Evolutionary conservation across 2,797 vertebrate genomes (phyloP).

Genomic region (Momotus momota): DNA sequence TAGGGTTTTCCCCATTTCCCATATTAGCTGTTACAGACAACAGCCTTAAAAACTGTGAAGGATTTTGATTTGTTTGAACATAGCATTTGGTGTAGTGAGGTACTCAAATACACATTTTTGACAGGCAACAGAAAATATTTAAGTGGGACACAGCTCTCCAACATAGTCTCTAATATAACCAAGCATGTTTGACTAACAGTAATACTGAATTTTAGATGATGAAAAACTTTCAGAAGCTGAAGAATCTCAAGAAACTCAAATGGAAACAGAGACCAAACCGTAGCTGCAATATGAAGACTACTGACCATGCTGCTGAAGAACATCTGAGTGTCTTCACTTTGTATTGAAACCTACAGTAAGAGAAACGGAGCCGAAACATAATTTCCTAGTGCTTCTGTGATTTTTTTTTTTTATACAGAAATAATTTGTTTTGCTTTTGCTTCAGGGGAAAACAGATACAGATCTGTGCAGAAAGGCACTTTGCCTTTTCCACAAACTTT

Average conservation of each 20-base stretch:
- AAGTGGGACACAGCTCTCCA: neutral
- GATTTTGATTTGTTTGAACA: neutral
- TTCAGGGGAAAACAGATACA: neutral
- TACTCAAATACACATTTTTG: neutral
- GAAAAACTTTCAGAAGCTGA: conserved; percentile 94
- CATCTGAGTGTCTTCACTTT: neutral
- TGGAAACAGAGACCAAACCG: conserved; percentile 84
- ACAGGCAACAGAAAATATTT: neutral
- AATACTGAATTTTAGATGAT: conserved; percentile 84
- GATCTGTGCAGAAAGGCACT: neutral
- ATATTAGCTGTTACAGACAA: neutral
- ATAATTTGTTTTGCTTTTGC: neutral
- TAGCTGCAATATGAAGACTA: conserved; percentile 50
- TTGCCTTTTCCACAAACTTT: neutral
- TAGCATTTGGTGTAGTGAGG: neutral
- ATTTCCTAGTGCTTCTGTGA: neutral
- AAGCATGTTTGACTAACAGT: conserved; percentile 5
- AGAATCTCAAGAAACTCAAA: conserved; percentile 86
- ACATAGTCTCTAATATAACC: neutral
- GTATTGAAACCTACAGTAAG: neutral
- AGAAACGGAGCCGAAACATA: neutral
- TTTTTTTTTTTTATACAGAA: conserved; percentile 14
- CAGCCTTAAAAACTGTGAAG: neutral
- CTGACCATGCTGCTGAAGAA: neutral
- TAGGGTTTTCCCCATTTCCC: neutral